Conservation (phyloP, 2,797 vertebrate genomes). For the Oreochromis mossambicus region DNA sequence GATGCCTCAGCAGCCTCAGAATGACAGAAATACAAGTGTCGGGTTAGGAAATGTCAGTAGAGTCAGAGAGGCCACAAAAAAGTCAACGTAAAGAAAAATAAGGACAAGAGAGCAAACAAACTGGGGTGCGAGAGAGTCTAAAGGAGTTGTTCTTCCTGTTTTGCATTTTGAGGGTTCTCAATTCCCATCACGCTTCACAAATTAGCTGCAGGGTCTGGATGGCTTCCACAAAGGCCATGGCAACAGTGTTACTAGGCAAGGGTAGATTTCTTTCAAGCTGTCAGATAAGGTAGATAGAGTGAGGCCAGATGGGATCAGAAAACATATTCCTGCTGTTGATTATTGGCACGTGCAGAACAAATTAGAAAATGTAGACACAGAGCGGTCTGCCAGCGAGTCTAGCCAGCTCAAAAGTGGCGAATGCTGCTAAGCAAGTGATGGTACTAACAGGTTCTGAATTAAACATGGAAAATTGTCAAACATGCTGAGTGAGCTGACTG, state of each 20-base stretch:
- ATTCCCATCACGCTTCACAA: constrained; percentile 62
- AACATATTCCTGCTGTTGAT: constrained; percentile 6
- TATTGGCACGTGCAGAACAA: constrained; percentile 1
- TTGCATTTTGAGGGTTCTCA: constrained; percentile 63
- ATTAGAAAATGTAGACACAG: constrained; percentile 12
- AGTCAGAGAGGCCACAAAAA: not conserved
- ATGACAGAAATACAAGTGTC: not conserved
- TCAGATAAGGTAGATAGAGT: constrained; percentile 21
- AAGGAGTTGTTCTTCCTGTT: constrained; percentile 23
- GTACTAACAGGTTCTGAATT: constrained; percentile 1
- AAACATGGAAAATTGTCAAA: not conserved
- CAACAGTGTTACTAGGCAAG: constrained; percentile 68
- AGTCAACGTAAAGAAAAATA: not conserved
- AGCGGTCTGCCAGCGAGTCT: not conserved
- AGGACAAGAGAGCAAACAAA: not conserved
- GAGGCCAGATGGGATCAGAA: constrained; percentile 21
- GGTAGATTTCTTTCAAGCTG: constrained; percentile 22
- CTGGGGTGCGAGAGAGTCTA: not conserved
- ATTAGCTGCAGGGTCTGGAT: constrained; percentile 56
- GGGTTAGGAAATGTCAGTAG: not conserved
- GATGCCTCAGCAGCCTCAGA: not conserved
- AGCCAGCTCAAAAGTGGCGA: not conserved
- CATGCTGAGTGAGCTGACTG: not conserved
- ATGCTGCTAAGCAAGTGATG: not conserved
- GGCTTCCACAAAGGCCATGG: constrained; percentile 64